Evolutionary conservation across 1,140 invertebrate species (phyloP), one percentile per base, ranked within the genome.

Genomic region (Caenorhabditis latens): DNA sequence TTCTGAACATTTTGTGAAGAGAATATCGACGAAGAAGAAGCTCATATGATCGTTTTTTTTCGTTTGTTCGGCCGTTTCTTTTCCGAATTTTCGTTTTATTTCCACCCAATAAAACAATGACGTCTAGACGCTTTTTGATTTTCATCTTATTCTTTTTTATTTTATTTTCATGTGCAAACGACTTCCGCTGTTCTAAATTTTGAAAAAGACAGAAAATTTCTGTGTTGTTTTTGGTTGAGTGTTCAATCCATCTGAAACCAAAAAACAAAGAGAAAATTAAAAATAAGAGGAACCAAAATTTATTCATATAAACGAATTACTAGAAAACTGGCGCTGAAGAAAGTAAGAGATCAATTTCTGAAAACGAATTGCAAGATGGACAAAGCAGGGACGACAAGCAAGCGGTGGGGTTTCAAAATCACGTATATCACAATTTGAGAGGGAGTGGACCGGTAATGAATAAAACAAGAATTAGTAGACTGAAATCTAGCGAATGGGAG

Each of bases 101-200:
- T 50, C 46, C 46, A 43, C 8, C 71, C 71, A 71, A 71, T 79
- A 50, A 48, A 63, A 63, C 61, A 50, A 42, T 79, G 71, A 79
- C 71, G 71, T 79, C 71, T 79, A 79, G 71, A 79, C 71, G 43
- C n/a, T 79, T 79, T 79, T 79, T 50, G 46, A 50, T 79, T 50
- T 13, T 71, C 32, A 32, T 32, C 7, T 71, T 71, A n/a, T 24
- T 9, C 16, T 46, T 24, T 46, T 24, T 13, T 19, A 9, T 71
- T n/a, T 4, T 21, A 11, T 50, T 11, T 79, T 21, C 71, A 79
- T 79, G 71, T 79, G 46, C 46, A 79, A 79, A 79, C n/a, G 46
- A 50, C 71, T 50, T 79, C 71, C 71, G 71, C 5, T 79, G 46
- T 79, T 79, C 71, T 79, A 4, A 1, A 7, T 79, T 46, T 11